Base-by-base conservation (phyloP, 2,888 invertebrate species). In the Ptilodon capucinus region DNA sequence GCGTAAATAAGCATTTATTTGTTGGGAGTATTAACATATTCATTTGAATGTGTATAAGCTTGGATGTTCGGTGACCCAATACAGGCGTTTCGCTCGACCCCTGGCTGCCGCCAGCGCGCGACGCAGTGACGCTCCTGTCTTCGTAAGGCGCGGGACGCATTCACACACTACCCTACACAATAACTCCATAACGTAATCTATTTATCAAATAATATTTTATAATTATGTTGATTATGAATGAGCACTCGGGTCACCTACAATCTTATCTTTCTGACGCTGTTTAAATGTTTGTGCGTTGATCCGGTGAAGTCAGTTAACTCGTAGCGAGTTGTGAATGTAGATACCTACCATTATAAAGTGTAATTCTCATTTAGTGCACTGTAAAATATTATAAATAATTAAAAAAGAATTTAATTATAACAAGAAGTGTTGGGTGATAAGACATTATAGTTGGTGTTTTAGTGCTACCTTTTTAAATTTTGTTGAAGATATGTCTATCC, bases 211-310 rank as follows among this genome's bases (percentile, higher is more conserved):
- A 74, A 67, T 74, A 78, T 79, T 79, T 82, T 80, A 82, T 84
- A 81, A 82, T 82, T 78, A 73, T 83, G 79, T 79, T 84, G 84
- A 85, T 84, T 81, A 82, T 78, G 76, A 81, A 80, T 80, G 71
- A 71, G 71, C 72, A 84, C 85, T 87, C 60, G 81, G 87, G 85
- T 88, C 86, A 86, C 68, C 73, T 76, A 69, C 79, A 80, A 83
- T 89, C 88, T 90, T 87, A 91, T 90, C 91, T 67, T 75, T 61
- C 55, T 49, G 28, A 71, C 75, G 74, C 79, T 75, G 80, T 86
- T 89, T 90, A 90, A 84, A 91, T 90, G 85, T 86, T 86, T 86
- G 86, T 84, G 89, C 82, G 82, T 81, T 80, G 82, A 80, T 79
- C 74, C 75, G 80, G 75, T 79, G 74, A 79, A 89, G 85, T 86